Conservation (phyloP, 2,888 invertebrate genomes). For the Pristionchus arcanus region DNA sequence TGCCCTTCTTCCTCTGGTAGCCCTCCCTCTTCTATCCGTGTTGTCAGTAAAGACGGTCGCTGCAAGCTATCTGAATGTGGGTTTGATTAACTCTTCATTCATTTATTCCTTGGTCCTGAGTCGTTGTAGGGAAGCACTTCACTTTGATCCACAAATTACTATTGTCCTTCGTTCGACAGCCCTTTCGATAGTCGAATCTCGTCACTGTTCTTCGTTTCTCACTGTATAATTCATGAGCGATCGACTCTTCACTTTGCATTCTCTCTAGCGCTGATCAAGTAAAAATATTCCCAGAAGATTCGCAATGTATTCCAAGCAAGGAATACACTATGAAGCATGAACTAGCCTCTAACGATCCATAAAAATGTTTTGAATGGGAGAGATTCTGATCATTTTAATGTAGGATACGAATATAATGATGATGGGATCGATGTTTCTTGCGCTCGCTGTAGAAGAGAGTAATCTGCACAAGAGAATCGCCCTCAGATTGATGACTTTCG, state of each 20-base stretch:
- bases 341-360: no score
- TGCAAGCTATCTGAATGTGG: constrained; percentile 69
- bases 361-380: no score
- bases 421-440: constrained; percentile 68
- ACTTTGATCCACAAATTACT: not conserved
- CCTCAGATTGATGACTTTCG: constrained; percentile 65
- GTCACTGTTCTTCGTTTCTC: not conserved
- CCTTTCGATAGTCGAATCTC: not conserved
- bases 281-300: not conserved
- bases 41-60: constrained; percentile 65
- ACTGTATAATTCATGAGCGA: not conserved
- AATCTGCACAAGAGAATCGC: constrained; percentile 69
- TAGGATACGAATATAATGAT: constrained; percentile 71
- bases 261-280: not conserved
- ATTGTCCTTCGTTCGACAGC: not conserved
- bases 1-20: constrained; percentile 69
- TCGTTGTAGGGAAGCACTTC: not conserved
- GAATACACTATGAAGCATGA: no score
- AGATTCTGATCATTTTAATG: constrained; percentile 3
- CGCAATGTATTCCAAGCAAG: no score
- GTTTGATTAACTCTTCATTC: not conserved
- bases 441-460: constrained; percentile 71
- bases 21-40: constrained; percentile 70
- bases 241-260: not conserved
- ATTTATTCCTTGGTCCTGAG: not conserved